phyloP scores from a whole-genome alignment of 1,140 invertebrate genomes.

The Ectropis grisescens region DNA sequence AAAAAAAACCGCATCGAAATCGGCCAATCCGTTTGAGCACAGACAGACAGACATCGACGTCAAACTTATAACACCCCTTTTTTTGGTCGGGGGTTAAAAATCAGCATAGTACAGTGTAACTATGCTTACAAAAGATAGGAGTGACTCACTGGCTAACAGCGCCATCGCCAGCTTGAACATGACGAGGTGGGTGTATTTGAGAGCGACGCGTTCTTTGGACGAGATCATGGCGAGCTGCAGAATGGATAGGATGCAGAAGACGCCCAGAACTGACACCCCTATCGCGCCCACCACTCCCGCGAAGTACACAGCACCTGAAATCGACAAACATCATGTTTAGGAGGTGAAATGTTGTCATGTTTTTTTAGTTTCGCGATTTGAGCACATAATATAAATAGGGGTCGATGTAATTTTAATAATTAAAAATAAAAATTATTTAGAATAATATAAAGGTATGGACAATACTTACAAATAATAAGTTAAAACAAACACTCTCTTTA shows the following conservation, averaged over 20 bases:
- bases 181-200: constrained; percentile 81
- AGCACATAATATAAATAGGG: background rate
- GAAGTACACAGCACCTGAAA: constrained; percentile 82
- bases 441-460: no score
- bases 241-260: constrained; percentile 82
- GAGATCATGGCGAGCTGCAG: constrained; percentile 88
- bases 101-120: no score
- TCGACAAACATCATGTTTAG: no score
- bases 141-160: constrained; percentile 83
- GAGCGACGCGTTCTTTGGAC: constrained; percentile 82
- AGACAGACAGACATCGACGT: no score
- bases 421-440: background rate
- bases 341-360: constrained; percentile 4
- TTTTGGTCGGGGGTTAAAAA: no score
- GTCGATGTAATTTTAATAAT: background rate
- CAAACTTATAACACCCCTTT: no score
- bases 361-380: background rate
- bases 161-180: constrained; percentile 83
- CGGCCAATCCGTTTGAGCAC: no score
- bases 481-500: no score
- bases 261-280: constrained; percentile 77
- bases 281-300: constrained; percentile 81
- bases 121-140: no score
- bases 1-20: no score
- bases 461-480: no score